Percentiles rank a stretch among this genome's conserved stretches.
phyloP scores from a whole-genome alignment of 2,113 vertebrate genomes.

The Channa argus region DNA sequence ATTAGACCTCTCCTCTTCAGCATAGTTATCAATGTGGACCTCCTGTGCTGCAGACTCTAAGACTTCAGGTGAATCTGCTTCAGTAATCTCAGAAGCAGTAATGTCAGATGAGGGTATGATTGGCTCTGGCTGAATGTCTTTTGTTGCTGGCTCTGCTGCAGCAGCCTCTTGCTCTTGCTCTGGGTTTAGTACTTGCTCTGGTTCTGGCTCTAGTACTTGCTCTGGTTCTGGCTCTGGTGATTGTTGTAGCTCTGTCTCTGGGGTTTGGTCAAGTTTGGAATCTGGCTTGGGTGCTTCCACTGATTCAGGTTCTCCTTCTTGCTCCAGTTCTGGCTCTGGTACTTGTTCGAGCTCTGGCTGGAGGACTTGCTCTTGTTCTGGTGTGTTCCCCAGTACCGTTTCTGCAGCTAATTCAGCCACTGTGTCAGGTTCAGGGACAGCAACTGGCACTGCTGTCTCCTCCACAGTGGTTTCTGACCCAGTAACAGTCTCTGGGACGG shows the following conservation, averaged over 20 bases:
- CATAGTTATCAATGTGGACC: constrained; percentile 19
- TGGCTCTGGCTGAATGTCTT: constrained; percentile 51
- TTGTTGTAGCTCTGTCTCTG: constrained; percentile 23
- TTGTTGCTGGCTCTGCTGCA: constrained; percentile 16
- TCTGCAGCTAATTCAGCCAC: constrained; percentile 32
- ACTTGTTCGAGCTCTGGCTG: constrained; percentile 35
- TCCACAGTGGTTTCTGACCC: constrained; percentile 52
- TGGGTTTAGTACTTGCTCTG: constrained; percentile 24
- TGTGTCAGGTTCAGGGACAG: constrained; percentile 34
- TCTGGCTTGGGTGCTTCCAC: constrained; percentile 6
- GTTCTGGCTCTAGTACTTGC: constrained; percentile 20
- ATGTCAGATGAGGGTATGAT: constrained; percentile 11
- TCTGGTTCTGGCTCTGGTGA: constrained; percentile 31
- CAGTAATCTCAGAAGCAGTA: constrained; percentile 34
- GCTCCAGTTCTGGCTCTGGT: constrained; percentile 28
- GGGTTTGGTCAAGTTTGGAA: constrained; percentile 5
- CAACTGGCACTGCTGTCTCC: constrained; percentile 44
- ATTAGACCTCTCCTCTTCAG: constrained; percentile 36
- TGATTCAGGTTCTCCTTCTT: constrained; percentile 16
- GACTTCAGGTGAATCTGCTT: constrained; percentile 25
- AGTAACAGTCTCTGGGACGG: constrained; percentile 54
- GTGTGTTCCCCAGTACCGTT: constrained; percentile 17
- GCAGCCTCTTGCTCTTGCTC: constrained; percentile 37
- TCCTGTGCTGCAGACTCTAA: constrained; percentile 25
- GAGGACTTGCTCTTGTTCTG: constrained; percentile 25